Base-by-base conservation (phyloP, 2,113 vertebrate genomes). In the Neolamprologus cancellatus region DNA sequence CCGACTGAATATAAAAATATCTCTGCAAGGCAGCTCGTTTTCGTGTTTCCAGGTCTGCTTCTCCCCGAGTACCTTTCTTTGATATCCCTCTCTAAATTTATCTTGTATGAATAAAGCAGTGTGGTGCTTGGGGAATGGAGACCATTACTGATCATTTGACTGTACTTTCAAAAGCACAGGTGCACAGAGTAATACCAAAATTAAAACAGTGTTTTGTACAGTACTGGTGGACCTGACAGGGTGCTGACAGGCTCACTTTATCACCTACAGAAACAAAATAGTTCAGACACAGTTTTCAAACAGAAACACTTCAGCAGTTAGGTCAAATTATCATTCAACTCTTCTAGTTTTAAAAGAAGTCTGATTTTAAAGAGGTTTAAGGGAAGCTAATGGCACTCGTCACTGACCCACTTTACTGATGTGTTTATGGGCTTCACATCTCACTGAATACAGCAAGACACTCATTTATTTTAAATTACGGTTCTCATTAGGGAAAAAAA, bases 191-290 rank as follows among this genome's bases (percentile, higher is more conserved):
- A 76, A 28, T 8, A 28, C 69, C 69, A 76, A 30, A 76, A 76
- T 76, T n/a, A 48, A 76, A 48, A 30, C 41, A n/a, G 69, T 18
- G 69, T 76, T 8, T 48, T 28, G 41, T 76, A 76, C 69, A 74
- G 69, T 48, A 48, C 69, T 46, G 15, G 69, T 76, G 25, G 25
- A n/a, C 41, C 15, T 4, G 69, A 28, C 39, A 74, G 69, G 41
- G 2, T 7, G 69, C 5, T 0, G 15, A 30, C 41, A 76, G 41
- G 2, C 69, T 76, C 41, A 48, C 41, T 30, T 48, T 48, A 48
- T 0, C 41, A 48, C 23, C 20, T 46, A 9, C 69, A 46, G 20
- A 17, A 74, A 28, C 23, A 74, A 46, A 30, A 76, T 12, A 30
- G 25, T 12, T 76, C 25, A 48, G 15, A 17, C 4, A 28, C 41